These are phyloP conservation scores for Cyphomyrus plagiostoma DNA, from an alignment of 2,113 vertebrate genomes.

Conservation along the genomic window DNA sequence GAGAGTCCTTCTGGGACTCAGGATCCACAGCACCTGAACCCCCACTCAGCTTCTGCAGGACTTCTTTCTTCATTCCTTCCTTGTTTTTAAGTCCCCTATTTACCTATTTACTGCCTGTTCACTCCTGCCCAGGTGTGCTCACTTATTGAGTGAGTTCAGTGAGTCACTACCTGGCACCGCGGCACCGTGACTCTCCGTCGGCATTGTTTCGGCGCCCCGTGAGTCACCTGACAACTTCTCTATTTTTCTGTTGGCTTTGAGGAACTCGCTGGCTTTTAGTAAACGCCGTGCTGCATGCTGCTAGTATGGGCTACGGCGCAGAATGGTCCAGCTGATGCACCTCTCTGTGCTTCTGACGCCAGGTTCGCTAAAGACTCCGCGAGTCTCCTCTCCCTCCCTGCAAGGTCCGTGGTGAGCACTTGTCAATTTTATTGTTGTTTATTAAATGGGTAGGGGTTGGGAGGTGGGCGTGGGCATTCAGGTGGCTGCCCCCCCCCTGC, in stretches of 20 bases:
- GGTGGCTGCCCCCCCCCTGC: conserved; percentile 39
- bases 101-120: not conserved
- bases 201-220: not conserved
- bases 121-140: not conserved
- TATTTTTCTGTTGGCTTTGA: not conserved
- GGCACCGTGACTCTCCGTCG: not conserved
- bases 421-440: not conserved
- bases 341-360: not conserved
- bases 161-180: not conserved
- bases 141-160: not conserved
- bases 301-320: not conserved
- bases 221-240: not conserved
- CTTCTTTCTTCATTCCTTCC: not conserved
- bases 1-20: not conserved
- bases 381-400: not conserved
- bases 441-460: conserved; percentile 12
- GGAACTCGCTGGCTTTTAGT: not conserved
- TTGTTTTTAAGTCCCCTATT: not conserved
- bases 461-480: conserved; percentile 26
- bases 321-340: not conserved
- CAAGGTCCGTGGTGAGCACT: not conserved
- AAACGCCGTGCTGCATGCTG: not conserved
- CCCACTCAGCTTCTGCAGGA: not conserved
- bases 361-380: not conserved
- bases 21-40: not conserved